Evolutionary conservation across 2,113 vertebrate genomes (phyloP).

Genomic region (Nestor notabilis): DNA sequence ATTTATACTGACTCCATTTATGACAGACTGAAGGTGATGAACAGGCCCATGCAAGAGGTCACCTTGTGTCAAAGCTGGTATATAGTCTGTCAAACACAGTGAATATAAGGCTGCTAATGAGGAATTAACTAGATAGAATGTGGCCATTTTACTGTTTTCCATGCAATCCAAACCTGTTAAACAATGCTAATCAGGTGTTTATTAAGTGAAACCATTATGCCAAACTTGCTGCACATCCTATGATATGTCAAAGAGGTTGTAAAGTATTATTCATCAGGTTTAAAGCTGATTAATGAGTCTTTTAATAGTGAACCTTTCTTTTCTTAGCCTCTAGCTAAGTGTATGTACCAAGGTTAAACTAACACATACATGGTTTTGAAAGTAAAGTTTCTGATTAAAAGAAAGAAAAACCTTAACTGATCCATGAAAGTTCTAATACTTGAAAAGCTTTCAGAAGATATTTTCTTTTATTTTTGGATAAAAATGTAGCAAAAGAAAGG

Average conservation of each 20-base stretch:
- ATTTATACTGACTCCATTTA: slow-evolving; percentile 77
- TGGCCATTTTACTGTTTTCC: slow-evolving; percentile 76
- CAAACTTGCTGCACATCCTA: slow-evolving; percentile 70
- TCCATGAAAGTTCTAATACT: not conserved
- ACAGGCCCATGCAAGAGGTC: slow-evolving; percentile 75
- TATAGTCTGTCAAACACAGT: slow-evolving; percentile 73
- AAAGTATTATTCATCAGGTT: slow-evolving; percentile 80
- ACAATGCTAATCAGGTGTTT: slow-evolving; percentile 86
- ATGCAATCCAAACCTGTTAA: slow-evolving; percentile 73
- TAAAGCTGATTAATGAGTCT: slow-evolving; percentile 76
- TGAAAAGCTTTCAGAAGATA: not conserved
- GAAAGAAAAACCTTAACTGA: not conserved
- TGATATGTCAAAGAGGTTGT: slow-evolving; percentile 80
- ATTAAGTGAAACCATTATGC: slow-evolving; percentile 81
- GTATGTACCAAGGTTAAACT: slow-evolving; percentile 74
- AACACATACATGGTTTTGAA: slow-evolving; percentile 25
- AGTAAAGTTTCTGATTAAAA: slow-evolving; percentile 51
- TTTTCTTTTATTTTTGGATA: not conserved
- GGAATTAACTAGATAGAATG: slow-evolving; percentile 80
- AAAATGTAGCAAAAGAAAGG: not conserved
- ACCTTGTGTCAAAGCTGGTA: slow-evolving; percentile 78
- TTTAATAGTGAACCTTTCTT: slow-evolving; percentile 67
- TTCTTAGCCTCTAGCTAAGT: slow-evolving; percentile 64
- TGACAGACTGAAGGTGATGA: slow-evolving; percentile 79
- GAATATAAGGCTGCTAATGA: slow-evolving; percentile 79